These are phyloP conservation scores for Aphelenchoides bicaudatus DNA, from an alignment of 2,888 invertebrate genomes.

Conservation along the genomic window DNA sequence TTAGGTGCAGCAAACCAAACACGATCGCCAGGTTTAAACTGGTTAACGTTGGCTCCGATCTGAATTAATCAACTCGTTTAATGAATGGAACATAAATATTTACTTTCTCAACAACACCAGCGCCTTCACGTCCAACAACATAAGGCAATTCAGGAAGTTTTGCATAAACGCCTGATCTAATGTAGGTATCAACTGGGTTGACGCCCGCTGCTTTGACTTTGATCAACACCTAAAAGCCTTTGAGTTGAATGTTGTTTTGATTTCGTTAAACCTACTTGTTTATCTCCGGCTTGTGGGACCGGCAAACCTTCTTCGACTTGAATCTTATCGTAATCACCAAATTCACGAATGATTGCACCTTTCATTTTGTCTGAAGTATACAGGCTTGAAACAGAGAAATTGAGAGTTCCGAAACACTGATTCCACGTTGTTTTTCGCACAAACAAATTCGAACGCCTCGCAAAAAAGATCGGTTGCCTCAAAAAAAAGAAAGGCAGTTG, in stretches of 20 bases:
- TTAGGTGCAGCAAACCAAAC: conserved; percentile 49
- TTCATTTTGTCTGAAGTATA: conserved; percentile 31
- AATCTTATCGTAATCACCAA: conserved; percentile 40
- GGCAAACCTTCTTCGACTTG: conserved; percentile 23
- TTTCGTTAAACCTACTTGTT: conserved; percentile 25
- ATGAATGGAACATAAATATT: conserved; percentile 2
- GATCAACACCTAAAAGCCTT: conserved; percentile 63
- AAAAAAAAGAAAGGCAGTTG: no score
- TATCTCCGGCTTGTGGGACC: conserved; percentile 21
- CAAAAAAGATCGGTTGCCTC: no score
- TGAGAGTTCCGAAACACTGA: conserved; percentile 2
- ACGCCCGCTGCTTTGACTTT: conserved; percentile 65
- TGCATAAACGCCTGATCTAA: conserved; percentile 64
- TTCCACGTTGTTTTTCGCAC: not conserved
- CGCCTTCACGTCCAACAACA: conserved; percentile 66
- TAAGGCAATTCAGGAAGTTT: conserved; percentile 64
- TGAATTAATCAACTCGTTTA: conserved; percentile 19
- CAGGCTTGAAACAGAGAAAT: not conserved
- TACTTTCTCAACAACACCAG: conserved; percentile 65
- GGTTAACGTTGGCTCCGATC: conserved; percentile 37
- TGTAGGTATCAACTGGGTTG: conserved; percentile 68
- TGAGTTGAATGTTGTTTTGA: not conserved
- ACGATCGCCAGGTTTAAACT: conserved; percentile 46
- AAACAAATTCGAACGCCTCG: conserved; percentile 7
- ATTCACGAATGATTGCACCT: conserved; percentile 39